Evolutionary conservation across 1,140 invertebrate genomes (phyloP).

Genomic region (Babylonia areolata): DNA sequence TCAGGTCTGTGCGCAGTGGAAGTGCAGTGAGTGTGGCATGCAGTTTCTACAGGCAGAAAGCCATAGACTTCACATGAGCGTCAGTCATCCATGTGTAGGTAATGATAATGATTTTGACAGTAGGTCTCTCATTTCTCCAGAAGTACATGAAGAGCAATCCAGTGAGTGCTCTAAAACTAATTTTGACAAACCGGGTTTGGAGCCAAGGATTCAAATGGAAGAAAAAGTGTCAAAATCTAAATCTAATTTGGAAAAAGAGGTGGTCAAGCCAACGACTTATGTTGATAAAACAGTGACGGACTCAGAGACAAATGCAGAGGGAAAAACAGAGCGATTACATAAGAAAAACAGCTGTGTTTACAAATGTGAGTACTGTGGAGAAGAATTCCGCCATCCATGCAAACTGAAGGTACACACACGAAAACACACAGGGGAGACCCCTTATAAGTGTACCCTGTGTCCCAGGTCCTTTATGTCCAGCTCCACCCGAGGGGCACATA

Average conservation of each 20-base stretch:
- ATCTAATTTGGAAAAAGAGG: background rate
- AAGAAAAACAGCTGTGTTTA: background rate
- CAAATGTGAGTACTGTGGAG: slow-evolving; percentile 17
- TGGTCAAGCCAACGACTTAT: background rate
- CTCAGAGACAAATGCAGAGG: background rate
- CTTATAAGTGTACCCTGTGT: slow-evolving; percentile 25
- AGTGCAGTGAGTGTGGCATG: slow-evolving; percentile 18
- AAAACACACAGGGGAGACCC: slow-evolving; percentile 16
- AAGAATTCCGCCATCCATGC: slow-evolving; percentile 1
- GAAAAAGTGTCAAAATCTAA: background rate
- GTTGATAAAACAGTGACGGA: background rate
- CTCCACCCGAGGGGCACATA: background rate
- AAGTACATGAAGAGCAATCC: background rate
- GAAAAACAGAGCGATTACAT: background rate
- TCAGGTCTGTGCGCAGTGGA: slow-evolving; percentile 5
- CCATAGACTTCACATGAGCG: background rate
- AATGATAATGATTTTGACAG: background rate
- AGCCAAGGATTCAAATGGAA: background rate
- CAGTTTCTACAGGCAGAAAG: background rate
- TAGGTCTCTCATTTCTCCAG: background rate
- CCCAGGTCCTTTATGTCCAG: background rate
- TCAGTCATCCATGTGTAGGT: background rate
- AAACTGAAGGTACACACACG: slow-evolving; percentile 17
- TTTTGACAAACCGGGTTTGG: background rate
- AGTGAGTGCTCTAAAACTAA: background rate